These are phyloP conservation scores for Calliphora vomitoria DNA, from an alignment of 2,888 invertebrate species.

Conservation along the genomic window DNA sequence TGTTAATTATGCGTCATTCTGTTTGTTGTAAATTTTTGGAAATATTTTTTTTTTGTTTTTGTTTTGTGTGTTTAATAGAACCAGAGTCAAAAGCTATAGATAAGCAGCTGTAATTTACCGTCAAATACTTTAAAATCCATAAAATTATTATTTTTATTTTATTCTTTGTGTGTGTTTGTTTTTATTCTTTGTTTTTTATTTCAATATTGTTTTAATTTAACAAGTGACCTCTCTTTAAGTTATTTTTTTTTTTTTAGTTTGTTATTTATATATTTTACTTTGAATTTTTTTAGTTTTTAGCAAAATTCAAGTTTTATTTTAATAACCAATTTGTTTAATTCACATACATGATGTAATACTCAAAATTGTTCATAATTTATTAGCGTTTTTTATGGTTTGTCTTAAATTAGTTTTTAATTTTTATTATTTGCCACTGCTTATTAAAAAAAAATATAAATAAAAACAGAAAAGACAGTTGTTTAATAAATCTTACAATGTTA, in stretches of 20 bases:
- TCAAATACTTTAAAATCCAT: slow-evolving; percentile 22
- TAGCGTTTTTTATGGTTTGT: neutral
- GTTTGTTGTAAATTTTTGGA: neutral
- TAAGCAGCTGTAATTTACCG: slow-evolving; percentile 23
- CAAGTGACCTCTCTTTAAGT: slow-evolving; percentile 36
- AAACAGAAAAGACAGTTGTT: neutral
- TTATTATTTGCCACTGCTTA: slow-evolving; percentile 2
- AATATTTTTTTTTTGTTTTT: neutral
- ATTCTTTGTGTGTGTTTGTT: neutral
- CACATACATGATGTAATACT: slow-evolving; percentile 4
- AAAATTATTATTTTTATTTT: slow-evolving; percentile 7
- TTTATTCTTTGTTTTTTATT: neutral
- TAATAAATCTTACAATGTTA: neutral
- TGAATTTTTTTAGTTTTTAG: neutral
- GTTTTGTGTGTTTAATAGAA: slow-evolving; percentile 2
- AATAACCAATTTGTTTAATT: neutral
- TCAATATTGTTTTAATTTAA: slow-evolving; percentile 9
- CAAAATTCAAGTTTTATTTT: slow-evolving; percentile 9
- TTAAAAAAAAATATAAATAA: neutral
- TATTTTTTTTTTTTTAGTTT: slow-evolving; percentile 11
- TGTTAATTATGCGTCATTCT: slow-evolving; percentile 61
- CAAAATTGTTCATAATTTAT: slow-evolving; percentile 11
- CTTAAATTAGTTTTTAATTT: neutral
- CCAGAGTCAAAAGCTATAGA: slow-evolving; percentile 1
- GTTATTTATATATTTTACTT: neutral